Base-by-base conservation (phyloP, 2,888 invertebrate genomes). In the Phaedon cochleariae region DNA sequence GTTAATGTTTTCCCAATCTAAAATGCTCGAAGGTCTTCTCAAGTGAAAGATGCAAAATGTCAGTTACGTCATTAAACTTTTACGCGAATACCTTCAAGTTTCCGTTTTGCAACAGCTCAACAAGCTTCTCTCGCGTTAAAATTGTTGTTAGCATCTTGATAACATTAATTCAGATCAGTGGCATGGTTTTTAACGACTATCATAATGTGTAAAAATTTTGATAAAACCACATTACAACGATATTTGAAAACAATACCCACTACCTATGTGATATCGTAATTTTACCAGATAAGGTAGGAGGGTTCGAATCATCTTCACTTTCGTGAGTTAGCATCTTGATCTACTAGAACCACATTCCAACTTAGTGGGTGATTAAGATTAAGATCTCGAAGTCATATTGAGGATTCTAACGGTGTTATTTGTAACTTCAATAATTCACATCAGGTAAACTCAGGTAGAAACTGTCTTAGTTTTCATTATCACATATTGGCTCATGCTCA, bases 1-100 rank as follows among this genome's bases (percentile, higher is more conserved):
- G 41, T 41, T 41, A 41, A 41, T 41, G 41, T 41, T 41, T 12
- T 15, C 7, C 15, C 57, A 26, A 57, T 57, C 57, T 37, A 46
- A 41, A 57, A 29, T 45, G 57, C 58, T 65, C 45, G 69, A 68
- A 69, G 70, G 66, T 61, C 66, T 69, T 54, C 37, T 37, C 68
- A 67, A 65, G 68, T 51, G 69, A 68, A 70, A 72, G 70, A 74
- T 70, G 68, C 67, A 65, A 73, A 73, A 74, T 74, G 74, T 70
- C 73, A 73, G 72, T 75, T 75, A 68, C 74, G 71, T 72, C 74
- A 73, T 68, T 70, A 46, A 62, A 67, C 65, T 63, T 65, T 65
- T 59, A 67, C 59, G 37, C 53, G 34, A 59, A 54, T 61, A 61
- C n/a, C n/a, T n/a, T n/a, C n/a, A n/a, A n/a, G n/a, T n/a, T n/a